A percentile compares a stretch with the other conserved stretches of the same genome.
Conservation (phyloP, 2,888 invertebrate genomes). For the Andrena bicolor region DNA sequence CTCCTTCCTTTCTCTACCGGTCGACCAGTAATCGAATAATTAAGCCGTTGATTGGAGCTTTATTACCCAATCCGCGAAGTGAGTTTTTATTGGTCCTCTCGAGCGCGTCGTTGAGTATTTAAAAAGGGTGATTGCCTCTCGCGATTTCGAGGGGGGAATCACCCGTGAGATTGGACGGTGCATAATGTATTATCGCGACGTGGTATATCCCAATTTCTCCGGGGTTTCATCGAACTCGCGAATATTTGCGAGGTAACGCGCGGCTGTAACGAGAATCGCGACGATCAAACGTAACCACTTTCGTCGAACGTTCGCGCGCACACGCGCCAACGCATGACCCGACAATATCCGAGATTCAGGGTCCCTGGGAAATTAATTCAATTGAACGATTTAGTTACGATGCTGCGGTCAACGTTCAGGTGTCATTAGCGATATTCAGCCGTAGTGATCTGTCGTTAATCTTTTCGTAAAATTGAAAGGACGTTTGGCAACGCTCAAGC, state of each 20-base stretch:
- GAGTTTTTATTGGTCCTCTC: conserved; percentile 83
- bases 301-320: not conserved
- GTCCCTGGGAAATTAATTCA: conserved; percentile 7
- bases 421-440: not conserved
- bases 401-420: not conserved
- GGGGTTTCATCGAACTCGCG: conserved; percentile 50
- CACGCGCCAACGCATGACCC: not conserved
- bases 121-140: conserved; percentile 81
- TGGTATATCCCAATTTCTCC: conserved; percentile 67
- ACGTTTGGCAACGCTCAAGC: not conserved
- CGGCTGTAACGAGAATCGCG: conserved; percentile 16
- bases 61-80: conserved; percentile 84
- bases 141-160: conserved; percentile 75
- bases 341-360: not conserved
- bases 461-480: not conserved
- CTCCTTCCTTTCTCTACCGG: conserved; percentile 57
- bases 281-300: conserved; percentile 38
- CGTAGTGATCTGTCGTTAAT: not conserved
- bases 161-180: conserved; percentile 78
- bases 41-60: conserved; percentile 85
- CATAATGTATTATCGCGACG: conserved; percentile 73
- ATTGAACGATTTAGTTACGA: conserved; percentile 4
- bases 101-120: conserved; percentile 78
- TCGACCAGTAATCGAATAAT: conserved; percentile 83
- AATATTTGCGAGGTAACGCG: conserved; percentile 29